phyloP scores from a whole-genome alignment of 2,113 vertebrate species.

The Poicephalus meyeri region DNA sequence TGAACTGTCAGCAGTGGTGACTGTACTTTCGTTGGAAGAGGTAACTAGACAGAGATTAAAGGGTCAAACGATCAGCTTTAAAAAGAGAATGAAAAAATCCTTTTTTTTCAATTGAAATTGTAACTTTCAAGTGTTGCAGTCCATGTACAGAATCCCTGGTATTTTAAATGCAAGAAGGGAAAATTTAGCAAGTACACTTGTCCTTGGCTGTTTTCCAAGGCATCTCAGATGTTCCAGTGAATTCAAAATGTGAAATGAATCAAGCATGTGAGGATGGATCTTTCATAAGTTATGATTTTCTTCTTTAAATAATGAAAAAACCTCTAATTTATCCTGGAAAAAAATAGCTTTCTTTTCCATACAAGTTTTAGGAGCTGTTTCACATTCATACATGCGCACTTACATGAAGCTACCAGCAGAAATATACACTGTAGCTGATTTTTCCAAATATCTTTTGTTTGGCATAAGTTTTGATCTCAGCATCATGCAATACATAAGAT shows the following conservation, averaged over 20 bases:
- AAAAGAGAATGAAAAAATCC: background rate
- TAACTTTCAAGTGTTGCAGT: background rate
- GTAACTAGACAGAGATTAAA: background rate
- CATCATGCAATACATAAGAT: background rate
- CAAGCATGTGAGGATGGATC: background rate
- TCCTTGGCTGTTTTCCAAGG: slow-evolving; percentile 14
- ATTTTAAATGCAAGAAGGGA: background rate
- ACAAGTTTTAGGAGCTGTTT: background rate
- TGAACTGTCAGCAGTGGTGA: background rate
- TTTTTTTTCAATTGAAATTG: background rate
- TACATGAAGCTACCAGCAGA: background rate
- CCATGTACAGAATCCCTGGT: background rate
- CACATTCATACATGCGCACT: background rate
- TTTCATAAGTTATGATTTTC: background rate
- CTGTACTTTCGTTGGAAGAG: background rate
- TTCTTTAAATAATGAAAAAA: background rate
- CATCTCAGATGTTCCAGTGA: background rate
- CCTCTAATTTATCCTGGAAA: background rate
- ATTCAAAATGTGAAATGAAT: slow-evolving; percentile 17
- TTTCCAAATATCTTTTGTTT: background rate
- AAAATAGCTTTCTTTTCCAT: background rate
- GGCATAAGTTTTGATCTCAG: background rate
- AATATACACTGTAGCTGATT: background rate
- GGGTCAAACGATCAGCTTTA: background rate
- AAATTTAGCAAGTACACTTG: background rate